Evolutionary conservation across 1,140 invertebrate species (phyloP), one percentile per base, ranked within the genome.

Genomic region (Hyles vespertilio): DNA sequence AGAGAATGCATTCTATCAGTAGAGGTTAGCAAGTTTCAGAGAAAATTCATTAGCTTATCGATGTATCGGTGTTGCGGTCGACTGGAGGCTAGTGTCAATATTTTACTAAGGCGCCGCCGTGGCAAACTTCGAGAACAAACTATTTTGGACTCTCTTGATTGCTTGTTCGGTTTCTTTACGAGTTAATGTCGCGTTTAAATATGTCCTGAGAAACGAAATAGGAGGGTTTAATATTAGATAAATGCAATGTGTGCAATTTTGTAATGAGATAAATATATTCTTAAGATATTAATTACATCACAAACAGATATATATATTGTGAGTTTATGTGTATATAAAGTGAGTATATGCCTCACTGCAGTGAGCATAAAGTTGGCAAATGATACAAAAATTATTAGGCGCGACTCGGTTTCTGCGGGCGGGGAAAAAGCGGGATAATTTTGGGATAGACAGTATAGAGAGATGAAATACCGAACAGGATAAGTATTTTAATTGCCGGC

Each of bases 401-500:
- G 44, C 44, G 46, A 1, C 46, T 47, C 10, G 12, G 5, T 40
- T 47, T 47, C 45, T 54, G 5, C 32, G 9, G 22, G n/a, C 10
- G 6, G 48, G 40, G 22, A 34, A 51, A 50, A 55, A 58, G 33
- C 51, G 51, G 33, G 46, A 58, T 59, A 59, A 61, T 65, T 74
- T 70, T 56, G 55, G 32, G 55, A 54, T 56, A 59, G 46, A 34
- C 44, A 49, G 52, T 61, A 56, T 63, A 60, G 33, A 46, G 68
- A 67, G 67, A 67, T 70, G 62, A 71, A 77, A 77, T 71, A 69
- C 67, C 59, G 66, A 58, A 58, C 59, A 59, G 70, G 63, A 76
- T 79, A 75, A 81, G 75, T 77, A 75, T 81, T 79, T 78, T 81
- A 81, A 81, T 78, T 78, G 73, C 63, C 66, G 58, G 67, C 69